These are phyloP conservation scores for Indri indri DNA, from an alignment of 2,113 vertebrate genomes.

Conservation along the genomic window DNA sequence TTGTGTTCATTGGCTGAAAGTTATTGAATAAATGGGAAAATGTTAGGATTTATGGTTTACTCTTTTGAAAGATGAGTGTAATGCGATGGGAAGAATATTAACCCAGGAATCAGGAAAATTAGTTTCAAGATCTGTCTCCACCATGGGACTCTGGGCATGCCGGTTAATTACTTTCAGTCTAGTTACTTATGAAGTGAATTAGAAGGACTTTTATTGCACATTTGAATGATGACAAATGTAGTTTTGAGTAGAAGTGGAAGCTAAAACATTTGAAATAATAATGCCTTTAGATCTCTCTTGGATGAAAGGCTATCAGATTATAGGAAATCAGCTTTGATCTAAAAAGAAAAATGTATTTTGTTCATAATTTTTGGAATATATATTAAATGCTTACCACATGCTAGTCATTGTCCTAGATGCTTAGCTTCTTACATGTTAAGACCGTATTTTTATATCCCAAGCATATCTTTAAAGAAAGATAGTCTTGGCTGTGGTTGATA, in stretches of 20 bases:
- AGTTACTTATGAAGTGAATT: background rate
- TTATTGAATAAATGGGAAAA: background rate
- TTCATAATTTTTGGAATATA: background rate
- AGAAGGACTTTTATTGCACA: background rate
- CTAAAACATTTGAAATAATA: background rate
- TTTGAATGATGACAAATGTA: slow-evolving; percentile 20
- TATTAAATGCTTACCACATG: background rate
- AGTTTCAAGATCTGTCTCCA: background rate
- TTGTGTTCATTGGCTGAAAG: background rate
- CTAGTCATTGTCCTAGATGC: background rate
- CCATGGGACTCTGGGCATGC: background rate
- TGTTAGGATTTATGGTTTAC: background rate
- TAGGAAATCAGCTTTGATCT: background rate
- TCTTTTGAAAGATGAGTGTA: background rate
- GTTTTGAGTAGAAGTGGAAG: slow-evolving; percentile 6
- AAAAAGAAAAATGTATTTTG: slow-evolving; percentile 9
- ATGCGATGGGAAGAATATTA: background rate
- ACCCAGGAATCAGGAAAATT: background rate
- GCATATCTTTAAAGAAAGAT: background rate
- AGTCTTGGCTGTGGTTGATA: background rate
- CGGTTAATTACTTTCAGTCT: background rate
- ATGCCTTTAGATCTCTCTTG: slow-evolving; percentile 1
- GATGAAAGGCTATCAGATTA: background rate
- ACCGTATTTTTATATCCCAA: background rate
- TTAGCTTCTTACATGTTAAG: background rate